Percentiles rank a stretch among this genome's conserved stretches.
phyloP scores from a whole-genome alignment of 2,888 invertebrate genomes.

The Onchidella celtica region DNA sequence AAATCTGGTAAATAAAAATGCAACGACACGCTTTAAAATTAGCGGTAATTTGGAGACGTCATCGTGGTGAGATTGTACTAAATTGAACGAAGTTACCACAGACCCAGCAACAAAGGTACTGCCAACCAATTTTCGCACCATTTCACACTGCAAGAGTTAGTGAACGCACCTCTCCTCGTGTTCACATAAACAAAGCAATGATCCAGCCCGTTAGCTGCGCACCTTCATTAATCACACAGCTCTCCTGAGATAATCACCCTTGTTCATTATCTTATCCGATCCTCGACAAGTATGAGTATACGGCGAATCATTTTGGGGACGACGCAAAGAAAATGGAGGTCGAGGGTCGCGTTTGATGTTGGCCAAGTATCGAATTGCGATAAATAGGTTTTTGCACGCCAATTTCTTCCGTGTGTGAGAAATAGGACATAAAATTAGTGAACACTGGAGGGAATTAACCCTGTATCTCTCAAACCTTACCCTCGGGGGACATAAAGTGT shows the following conservation, averaged over 20 bases:
- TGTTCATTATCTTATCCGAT: slow-evolving; percentile 22
- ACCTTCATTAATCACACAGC: neutral
- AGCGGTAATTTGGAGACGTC: too few relatives aligned
- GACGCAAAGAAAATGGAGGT: neutral
- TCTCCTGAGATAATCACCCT: neutral
- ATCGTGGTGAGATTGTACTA: too few relatives aligned
- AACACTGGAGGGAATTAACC: neutral
- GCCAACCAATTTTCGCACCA: too few relatives aligned
- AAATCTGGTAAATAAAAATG: too few relatives aligned
- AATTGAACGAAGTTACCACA: too few relatives aligned
- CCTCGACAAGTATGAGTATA: neutral
- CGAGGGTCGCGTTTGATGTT: slow-evolving; percentile 29
- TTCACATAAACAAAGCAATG: slow-evolving; percentile 6
- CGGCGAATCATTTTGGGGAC: neutral
- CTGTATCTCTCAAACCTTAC: slow-evolving; percentile 2
- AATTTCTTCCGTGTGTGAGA: slow-evolving; percentile 29
- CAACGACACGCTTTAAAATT: too few relatives aligned
- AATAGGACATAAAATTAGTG: slow-evolving; percentile 23
- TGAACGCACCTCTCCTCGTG: too few relatives aligned
- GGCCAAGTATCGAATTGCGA: slow-evolving; percentile 30
- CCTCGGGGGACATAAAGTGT: neutral
- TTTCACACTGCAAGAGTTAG: too few relatives aligned
- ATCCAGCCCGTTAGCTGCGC: neutral
- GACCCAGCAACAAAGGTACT: too few relatives aligned
- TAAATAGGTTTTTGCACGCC: slow-evolving; percentile 11